Evolutionary conservation across 2,888 invertebrate species (phyloP), one percentile per base, ranked within the genome.

Genomic region (Epinotia brunnichana): DNA sequence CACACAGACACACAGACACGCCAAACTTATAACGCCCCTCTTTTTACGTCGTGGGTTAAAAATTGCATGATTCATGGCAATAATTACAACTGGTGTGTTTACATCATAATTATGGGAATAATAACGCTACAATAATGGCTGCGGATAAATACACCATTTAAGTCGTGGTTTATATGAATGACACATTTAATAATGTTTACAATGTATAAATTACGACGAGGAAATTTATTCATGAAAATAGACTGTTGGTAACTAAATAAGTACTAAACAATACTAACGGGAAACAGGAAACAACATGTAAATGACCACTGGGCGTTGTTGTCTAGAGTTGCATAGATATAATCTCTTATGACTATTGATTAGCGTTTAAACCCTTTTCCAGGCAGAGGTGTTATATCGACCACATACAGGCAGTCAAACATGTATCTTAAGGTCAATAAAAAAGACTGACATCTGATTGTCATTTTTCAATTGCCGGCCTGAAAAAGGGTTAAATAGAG

Each of bases 271-370:
- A 19, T 68, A 35, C 19, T 19, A 17, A 51, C 21, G 24, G 11
- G 4, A 24, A 61, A 54, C 61, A 61, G 61, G 61, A 69, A 61
- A 61, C 41, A 24, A 41, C 9, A 62, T 56, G 24, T 69, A 69
- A 69, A 68, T 68, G 35, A 17, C 0, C 2, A 24, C 21, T 24
- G 1, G 21, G 21, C 21, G 1, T 24, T 24, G 21, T 24, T 24
- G 1, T 24, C 1, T 2, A 24, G 1, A 24, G 21, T 24, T 24
- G 1, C 2, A 24, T 2, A 24, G 1, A 24, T 24, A 24, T 24
- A 24, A 24, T 24, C 2, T 24, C 1, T 24, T 24, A 24, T 24
- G 21, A 24, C 2, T 1, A 24, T 24, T 24, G 21, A 24, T 24
- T 24, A 24, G 2, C 21, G 21, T 24, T 24, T 24, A 24, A 24